Conservation (phyloP, 2,113 vertebrate genomes). For the Callionymus lyra region DNA sequence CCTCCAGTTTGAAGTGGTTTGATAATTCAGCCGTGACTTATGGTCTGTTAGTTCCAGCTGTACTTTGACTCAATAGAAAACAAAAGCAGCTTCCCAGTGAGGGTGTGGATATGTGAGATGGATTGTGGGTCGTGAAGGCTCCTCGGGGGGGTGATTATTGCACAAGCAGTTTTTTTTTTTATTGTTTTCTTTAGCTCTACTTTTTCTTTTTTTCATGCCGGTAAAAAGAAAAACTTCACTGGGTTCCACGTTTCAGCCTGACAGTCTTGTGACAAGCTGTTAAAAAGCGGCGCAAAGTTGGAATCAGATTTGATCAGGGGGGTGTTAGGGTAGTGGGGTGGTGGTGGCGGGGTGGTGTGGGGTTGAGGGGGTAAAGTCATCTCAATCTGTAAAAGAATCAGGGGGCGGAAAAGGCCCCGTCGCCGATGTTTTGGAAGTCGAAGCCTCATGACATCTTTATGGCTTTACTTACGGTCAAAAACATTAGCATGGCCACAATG, state of each 20-base stretch:
- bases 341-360: neutral
- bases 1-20: constrained; percentile 42
- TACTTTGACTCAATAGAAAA: constrained; percentile 7
- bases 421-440: constrained; percentile 53
- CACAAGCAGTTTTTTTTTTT: constrained; percentile 40
- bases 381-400: constrained; percentile 20
- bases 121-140: constrained; percentile 18
- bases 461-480: constrained; percentile 61
- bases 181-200: too few relatives aligned
- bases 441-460: constrained; percentile 79
- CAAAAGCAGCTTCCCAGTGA: constrained; percentile 4
- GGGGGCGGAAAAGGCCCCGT: constrained; percentile 11
- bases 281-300: constrained; percentile 55
- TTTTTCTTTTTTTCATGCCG: too few relatives aligned
- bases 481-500: constrained; percentile 72
- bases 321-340: neutral
- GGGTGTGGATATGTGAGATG: constrained; percentile 15
- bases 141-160: constrained; percentile 35
- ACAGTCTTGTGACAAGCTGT: constrained; percentile 52
- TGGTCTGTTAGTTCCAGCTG: constrained; percentile 31
- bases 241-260: constrained; percentile 25
- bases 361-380: constrained; percentile 15
- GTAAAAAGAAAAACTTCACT: too few relatives aligned
- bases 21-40: constrained; percentile 17
- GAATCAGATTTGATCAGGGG: constrained; percentile 20